Evolutionary conservation across 2,113 vertebrate species (phyloP), one percentile per base, ranked within the genome.

Genomic region (Gymnobelideus leadbeateri): DNA sequence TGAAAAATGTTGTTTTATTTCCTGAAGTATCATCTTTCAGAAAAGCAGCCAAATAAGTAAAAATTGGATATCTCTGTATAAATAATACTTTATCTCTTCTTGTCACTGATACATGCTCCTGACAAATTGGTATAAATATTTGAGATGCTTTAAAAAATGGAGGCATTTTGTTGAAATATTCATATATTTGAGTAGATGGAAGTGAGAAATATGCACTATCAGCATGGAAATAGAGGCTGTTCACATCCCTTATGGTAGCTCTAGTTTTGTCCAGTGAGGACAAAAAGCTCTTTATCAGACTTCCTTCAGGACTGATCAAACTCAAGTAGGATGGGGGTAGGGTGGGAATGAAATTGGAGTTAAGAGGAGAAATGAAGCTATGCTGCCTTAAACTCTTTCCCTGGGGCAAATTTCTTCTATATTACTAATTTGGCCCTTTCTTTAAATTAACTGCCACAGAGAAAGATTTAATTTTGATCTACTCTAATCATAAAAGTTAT

Each of bases 41-140:
- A 93, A 95, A 97, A 95, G 52, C 93, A 98, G 92, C 28, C 95
- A 96, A 97, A 97, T 47, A 98, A 97, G 91, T 97, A 95, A 96
- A 97, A 96, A 97, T 93, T 90, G 90, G 93, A 54, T 98, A 96
- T 93, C 53, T 96, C 93, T 93, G 89, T 31, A 96, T 95, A 98
- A 98, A 96, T 97, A 98, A 97, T 97, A 96, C 37, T 96, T 95
- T 68, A 97, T 95, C 93, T 96, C 68, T 8, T 0, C 53, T 95
- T 97, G 92, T 96, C 96, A 97, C 68, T 96, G 93, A 51, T 95
- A 91, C 91, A 91, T 96, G 84, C 92, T 93, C 25, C 94, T 97
- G 95, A 96, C 90, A 98, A 98, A 98, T 96, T 94, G 94, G 46
- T 95, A 96, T 93, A 97, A 97, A 97, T 95, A 93, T 96, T 95